Conservation (phyloP, 1,140 invertebrate species). For the Chelonus insularis region DNA sequence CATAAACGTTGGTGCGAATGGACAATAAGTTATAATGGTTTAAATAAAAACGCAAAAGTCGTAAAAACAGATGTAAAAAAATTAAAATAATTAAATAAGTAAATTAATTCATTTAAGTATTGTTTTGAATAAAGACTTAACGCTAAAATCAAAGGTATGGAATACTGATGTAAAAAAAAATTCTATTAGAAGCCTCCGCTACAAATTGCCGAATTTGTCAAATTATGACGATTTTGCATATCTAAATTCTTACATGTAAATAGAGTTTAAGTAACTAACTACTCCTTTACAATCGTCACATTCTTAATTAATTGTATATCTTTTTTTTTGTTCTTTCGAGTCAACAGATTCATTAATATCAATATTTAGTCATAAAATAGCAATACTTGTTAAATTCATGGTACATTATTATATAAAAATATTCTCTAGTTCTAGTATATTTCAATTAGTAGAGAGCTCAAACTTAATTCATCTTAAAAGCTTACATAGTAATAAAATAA, state of each 20-base stretch:
- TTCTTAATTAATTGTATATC: conserved; percentile 7
- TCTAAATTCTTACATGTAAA: conserved; percentile 38
- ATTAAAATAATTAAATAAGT: conserved; percentile 42
- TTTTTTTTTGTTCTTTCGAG: conserved; percentile 13
- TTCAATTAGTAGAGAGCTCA: conserved; percentile 56
- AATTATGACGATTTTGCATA: conserved; percentile 44
- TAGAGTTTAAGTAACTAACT: no score
- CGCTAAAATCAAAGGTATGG: conserved; percentile 53
- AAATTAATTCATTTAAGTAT: conserved; percentile 33
- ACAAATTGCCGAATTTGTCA: conserved; percentile 42
- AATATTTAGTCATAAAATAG: conserved; percentile 51
- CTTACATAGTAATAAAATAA: conserved; percentile 30
- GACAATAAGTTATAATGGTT: conserved; percentile 46
- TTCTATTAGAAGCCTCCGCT: conserved; percentile 50
- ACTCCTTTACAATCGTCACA: conserved; percentile 30
- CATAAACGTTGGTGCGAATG: conserved; percentile 40
- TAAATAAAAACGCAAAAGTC: conserved; percentile 49
- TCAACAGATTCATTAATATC: conserved; percentile 39
- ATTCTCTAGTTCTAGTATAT: conserved; percentile 49
- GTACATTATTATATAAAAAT: conserved; percentile 52
- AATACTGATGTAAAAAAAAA: conserved; percentile 56
- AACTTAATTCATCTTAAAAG: conserved; percentile 24
- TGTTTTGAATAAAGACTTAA: conserved; percentile 38
- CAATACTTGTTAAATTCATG: conserved; percentile 53
- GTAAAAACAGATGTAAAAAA: conserved; percentile 47